A percentile compares a stretch with the other conserved stretches of the same genome.
phyloP scores from a whole-genome alignment of 2,888 invertebrate genomes.

The Drosophila colorata region DNA sequence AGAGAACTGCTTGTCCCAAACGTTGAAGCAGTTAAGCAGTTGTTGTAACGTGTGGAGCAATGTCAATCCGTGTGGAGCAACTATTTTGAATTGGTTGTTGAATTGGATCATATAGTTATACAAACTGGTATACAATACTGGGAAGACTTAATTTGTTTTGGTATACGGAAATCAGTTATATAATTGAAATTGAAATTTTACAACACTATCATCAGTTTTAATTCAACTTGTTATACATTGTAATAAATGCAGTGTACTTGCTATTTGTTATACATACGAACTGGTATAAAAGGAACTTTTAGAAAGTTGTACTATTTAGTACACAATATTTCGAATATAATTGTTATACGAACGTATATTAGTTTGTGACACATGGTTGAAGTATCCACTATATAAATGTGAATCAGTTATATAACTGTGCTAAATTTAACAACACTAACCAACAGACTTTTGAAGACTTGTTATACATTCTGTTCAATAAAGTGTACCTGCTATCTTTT shows the following conservation, averaged over 20 bases:
- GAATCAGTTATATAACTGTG: too few species aligned
- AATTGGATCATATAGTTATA: background rate
- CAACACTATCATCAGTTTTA: background rate
- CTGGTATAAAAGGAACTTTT: background rate
- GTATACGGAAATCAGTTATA: too few species aligned
- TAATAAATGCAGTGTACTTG: background rate
- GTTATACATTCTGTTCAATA: background rate
- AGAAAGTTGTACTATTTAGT: too few species aligned
- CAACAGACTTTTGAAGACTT: background rate
- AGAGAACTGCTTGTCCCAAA: conserved; percentile 47
- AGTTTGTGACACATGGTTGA: too few species aligned
- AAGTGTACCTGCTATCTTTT: background rate
- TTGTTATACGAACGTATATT: too few species aligned
- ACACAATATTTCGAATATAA: too few species aligned
- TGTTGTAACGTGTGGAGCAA: conserved; percentile 1
- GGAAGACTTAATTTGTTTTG: too few species aligned
- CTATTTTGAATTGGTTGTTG: background rate
- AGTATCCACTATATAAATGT: too few species aligned
- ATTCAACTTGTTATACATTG: background rate
- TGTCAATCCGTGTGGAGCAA: background rate
- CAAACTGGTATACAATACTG: conserved; percentile 13
- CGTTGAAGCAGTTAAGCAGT: background rate
- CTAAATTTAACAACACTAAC: background rate
- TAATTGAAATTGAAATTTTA: background rate
- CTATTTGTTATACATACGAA: background rate